A percentile compares a stretch with the other conserved stretches of the same genome.
phyloP scores from a whole-genome alignment of 2,113 vertebrate species.

The Entelurus aequoreus region DNA sequence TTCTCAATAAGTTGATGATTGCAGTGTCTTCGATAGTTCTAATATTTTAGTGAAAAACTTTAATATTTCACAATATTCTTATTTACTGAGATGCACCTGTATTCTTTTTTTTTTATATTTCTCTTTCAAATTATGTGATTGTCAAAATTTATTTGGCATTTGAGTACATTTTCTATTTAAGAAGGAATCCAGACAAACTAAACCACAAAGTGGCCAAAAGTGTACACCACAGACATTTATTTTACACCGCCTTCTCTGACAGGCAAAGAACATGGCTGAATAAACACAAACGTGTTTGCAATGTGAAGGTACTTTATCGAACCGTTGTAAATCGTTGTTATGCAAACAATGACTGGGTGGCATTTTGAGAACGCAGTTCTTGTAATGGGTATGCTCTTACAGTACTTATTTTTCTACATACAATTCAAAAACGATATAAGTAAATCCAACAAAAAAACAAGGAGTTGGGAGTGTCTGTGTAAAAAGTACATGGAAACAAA shows the following conservation, averaged over 20 bases:
- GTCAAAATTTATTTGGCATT: no score
- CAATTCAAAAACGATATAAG: neutral
- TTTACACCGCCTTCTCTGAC: neutral
- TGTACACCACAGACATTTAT: neutral
- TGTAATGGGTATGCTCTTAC: neutral
- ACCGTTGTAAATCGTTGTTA: neutral
- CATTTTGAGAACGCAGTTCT: no score
- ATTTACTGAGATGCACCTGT: no score
- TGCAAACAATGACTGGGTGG: neutral
- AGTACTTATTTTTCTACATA: conserved; percentile 1
- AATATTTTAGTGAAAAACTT: no score
- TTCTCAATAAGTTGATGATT: no score
- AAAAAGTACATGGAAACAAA: neutral
- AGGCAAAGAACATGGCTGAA: neutral
- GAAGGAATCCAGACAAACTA: neutral
- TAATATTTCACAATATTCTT: no score
- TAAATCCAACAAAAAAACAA: neutral
- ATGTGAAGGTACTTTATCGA: conserved; percentile 5
- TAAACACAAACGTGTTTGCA: neutral
- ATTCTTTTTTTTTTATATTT: no score
- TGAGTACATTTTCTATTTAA: neutral
- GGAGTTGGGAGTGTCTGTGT: neutral
- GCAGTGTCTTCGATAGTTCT: no score
- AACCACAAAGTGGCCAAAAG: neutral
- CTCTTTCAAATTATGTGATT: no score